Base-by-base conservation (phyloP, 1,140 invertebrate genomes). In the Forficula auricularia region DNA sequence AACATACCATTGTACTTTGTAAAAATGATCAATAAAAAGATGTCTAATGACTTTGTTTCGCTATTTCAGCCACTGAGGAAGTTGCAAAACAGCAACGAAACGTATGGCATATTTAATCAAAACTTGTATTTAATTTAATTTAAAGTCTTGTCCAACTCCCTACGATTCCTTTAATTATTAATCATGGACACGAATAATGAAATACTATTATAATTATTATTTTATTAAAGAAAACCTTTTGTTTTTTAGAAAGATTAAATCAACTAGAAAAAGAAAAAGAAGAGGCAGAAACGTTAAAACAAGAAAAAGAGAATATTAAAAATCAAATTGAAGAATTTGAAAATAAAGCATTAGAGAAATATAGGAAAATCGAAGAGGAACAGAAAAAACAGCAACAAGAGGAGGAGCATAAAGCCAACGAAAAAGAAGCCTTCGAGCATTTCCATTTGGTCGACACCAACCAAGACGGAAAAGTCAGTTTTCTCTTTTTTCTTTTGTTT, bases 381-480 rank as follows among this genome's bases (percentile, higher is more conserved):
- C 65, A 75, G 43, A 70, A 64, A 47, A 57, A 62, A 52, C 66
- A 70, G 19, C 67, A 76, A 31, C 65, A 73, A 40, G 71, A 79
- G 47, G 66, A 66, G 30, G 66, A 72, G 47, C 59, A 62, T 44
- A 56, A 59, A 30, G 58, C 66, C 36, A 62, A 65, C 19, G 57
- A 64, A 34, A 55, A 61, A 18, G 79, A 85, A 54, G 81, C 79
- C 8, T 62, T 63, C 14, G 68, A 77, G 32, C 72, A 73, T 42
- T 94, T 92, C 57, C 65, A 65, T 15, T 66, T 70, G 35, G 69
- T 82, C 49, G 87, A 92, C 64, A 70, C 73, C 8, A 79, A 92
- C 64, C 57, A 67, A 43, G 83, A 89, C 65, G 75, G 72, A 41
- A 57, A 60, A n/a, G n/a, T n/a, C n/a, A n/a, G n/a, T n/a, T n/a